Evolutionary conservation across 2,888 invertebrate genomes (phyloP).

Genomic region (Cephalotes varians): DNA sequence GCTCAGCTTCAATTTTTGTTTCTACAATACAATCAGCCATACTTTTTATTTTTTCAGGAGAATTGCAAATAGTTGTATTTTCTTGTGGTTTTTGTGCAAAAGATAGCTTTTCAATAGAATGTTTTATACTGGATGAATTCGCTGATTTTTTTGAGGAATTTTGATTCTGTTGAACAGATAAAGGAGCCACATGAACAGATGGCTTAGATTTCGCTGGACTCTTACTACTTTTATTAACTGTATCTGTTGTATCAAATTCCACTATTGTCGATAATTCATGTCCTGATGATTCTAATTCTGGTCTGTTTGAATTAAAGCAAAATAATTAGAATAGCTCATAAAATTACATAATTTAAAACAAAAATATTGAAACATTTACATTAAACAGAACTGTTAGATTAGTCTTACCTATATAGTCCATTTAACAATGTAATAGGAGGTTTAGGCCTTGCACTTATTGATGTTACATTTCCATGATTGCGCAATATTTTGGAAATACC

Average conservation of each 20-base stretch:
- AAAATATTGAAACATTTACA: background rate
- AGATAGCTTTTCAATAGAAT: background rate
- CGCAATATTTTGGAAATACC: slow-evolving; percentile 79
- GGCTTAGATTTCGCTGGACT: slow-evolving; percentile 72
- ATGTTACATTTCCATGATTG: slow-evolving; percentile 53
- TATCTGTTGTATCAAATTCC: slow-evolving; percentile 90
- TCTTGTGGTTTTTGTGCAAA: slow-evolving; percentile 36
- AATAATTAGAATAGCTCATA: background rate
- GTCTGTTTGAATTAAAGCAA: slow-evolving; percentile 67
- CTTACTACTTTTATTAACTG: slow-evolving; percentile 83
- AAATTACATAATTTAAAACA: slow-evolving; percentile 10
- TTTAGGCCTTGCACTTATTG: slow-evolving; percentile 71
- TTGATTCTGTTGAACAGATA: slow-evolving; percentile 55
- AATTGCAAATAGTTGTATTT: slow-evolving; percentile 1
- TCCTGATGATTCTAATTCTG: slow-evolving; percentile 76
- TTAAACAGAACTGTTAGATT: slow-evolving; percentile 21
- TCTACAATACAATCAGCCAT: background rate
- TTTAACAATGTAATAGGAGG: slow-evolving; percentile 80
- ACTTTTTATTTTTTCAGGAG: slow-evolving; percentile 27
- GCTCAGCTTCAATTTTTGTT: slow-evolving; percentile 16
- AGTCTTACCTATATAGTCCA: slow-evolving; percentile 77
- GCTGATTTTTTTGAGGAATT: background rate
- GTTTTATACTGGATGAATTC: slow-evolving; percentile 25
- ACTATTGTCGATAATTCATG: slow-evolving; percentile 90
- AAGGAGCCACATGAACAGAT: slow-evolving; percentile 71